Percentiles rank a stretch among this genome's conserved stretches.
phyloP scores from a whole-genome alignment of 1,140 invertebrate species.

The Ericerus pela region DNA sequence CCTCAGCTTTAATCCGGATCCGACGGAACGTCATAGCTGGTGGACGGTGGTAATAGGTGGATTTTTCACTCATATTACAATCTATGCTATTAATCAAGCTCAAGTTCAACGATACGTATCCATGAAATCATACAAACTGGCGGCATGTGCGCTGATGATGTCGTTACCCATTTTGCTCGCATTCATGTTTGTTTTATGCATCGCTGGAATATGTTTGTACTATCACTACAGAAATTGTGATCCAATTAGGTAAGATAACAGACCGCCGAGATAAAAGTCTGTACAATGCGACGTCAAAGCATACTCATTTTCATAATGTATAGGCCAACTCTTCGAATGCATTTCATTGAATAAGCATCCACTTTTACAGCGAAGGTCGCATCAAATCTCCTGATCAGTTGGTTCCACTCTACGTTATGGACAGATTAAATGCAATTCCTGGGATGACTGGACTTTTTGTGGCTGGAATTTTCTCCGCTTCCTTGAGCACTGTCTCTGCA shows the following conservation, averaged over 20 bases:
- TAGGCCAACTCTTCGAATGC: too few relatives aligned
- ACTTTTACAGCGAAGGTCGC: slow-evolving; percentile 23
- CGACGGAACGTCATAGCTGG: slow-evolving; percentile 55
- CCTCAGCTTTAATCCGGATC: slow-evolving; percentile 42
- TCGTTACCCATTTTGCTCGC: slow-evolving; percentile 51
- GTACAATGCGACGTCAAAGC: too few relatives aligned
- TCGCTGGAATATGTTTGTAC: slow-evolving; percentile 64
- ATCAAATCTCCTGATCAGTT: slow-evolving; percentile 43
- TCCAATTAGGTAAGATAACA: slow-evolving; percentile 35
- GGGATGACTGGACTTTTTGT: slow-evolving; percentile 70
- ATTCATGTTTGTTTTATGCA: slow-evolving; percentile 51
- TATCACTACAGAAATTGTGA: slow-evolving; percentile 60
- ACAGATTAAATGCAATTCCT: slow-evolving; percentile 46
- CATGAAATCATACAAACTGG: slow-evolving; percentile 44
- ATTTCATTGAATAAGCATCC: not conserved
- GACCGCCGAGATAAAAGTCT: too few relatives aligned
- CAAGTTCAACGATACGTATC: slow-evolving; percentile 77
- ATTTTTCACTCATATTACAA: slow-evolving; percentile 49
- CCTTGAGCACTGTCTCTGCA: slow-evolving; percentile 71
- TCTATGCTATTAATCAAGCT: slow-evolving; percentile 72
- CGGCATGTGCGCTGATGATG: slow-evolving; percentile 47
- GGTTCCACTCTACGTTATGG: slow-evolving; percentile 62
- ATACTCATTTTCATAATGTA: too few relatives aligned
- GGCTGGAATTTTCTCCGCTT: slow-evolving; percentile 66
- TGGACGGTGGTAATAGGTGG: slow-evolving; percentile 58